A percentile compares a stretch with the other conserved stretches of the same genome.
phyloP scores from a whole-genome alignment of 2,113 vertebrate genomes.

The Lutjanus erythropterus region DNA sequence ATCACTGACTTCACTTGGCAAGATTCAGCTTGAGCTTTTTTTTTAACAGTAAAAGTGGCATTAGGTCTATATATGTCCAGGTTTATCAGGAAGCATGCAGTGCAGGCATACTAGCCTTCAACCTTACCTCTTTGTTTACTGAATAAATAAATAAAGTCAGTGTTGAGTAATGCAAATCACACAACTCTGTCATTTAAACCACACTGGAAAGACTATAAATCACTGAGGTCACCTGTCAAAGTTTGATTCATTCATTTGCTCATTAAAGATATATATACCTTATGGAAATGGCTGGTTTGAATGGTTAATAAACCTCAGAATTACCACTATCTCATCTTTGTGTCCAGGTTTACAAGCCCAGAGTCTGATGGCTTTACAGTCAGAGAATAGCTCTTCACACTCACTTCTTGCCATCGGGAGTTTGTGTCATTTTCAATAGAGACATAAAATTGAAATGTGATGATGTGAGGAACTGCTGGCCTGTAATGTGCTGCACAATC shows the following conservation, averaged over 20 bases:
- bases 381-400: background rate
- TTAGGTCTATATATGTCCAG: background rate
- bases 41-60: background rate
- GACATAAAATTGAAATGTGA: constrained; percentile 48
- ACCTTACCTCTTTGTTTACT: background rate
- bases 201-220: background rate
- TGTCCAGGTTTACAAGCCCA: constrained; percentile 12
- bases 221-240: background rate
- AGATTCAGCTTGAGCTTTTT: background rate
- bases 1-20: constrained; percentile 2
- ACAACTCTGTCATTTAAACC: constrained; percentile 16
- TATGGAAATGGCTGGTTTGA: background rate
- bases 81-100: background rate
- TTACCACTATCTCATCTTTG: background rate
- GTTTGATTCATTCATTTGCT: background rate
- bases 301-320: background rate
- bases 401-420: background rate
- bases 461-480: constrained; percentile 2
- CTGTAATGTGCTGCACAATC: background rate
- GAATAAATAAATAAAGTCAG: constrained; percentile 9
- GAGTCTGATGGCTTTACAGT: constrained; percentile 1
- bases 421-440: constrained; percentile 26
- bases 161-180: background rate
- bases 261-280: constrained; percentile 9
- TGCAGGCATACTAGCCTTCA: background rate